Evolutionary conservation across 2,888 invertebrate genomes (phyloP), one percentile per base, ranked within the genome.

Genomic region (Drosophila affinis): DNA sequence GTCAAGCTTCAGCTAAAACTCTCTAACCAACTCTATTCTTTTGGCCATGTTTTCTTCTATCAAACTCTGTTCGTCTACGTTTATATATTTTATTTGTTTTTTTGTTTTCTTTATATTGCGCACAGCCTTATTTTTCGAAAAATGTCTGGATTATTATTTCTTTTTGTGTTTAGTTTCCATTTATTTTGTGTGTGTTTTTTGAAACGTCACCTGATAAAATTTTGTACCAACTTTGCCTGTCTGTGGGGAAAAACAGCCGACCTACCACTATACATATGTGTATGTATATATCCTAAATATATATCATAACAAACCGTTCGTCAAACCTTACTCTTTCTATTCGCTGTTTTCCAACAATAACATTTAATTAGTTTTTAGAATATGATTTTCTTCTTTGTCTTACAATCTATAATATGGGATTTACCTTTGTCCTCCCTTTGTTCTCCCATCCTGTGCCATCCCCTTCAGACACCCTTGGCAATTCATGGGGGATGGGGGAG

Each of bases 81-180:
- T 27, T 62, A 52, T 67, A 64, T 71, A 55, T 54, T 56, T 72
- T 62, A 54, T 65, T 62, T 59, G 65, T 67, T 29, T 9, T 32
- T 32, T n/a, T n/a, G n/a, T 34, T 34, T 34, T 34, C 3, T 34
- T 73, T 70, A 32, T 76, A 69, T 77, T 85, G 87, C 80, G 85
- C 85, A 86, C 85, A 86, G 85, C 85, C 85, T 77, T 84, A 62
- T 81, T 70, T 78, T 64, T 72, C 69, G 61, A 55, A 82, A 77
- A 78, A 68, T 70, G 55, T 78, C 69, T 76, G 62, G 32, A 29
- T 29, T 62, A 48, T 72, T 24, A 24, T 24, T 24, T 24, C 62
- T 48, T 3, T 63, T 52, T 70, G n/a, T 29, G 62, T 65, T 63
- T 52, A 60, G 53, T 62, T 48, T 68, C 58, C 53, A 39, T 62